Percentiles rank a stretch among this genome's conserved stretches.
Evolutionary conservation across 2,888 invertebrate genomes (phyloP).

Genomic region (Protonemura montana): DNA sequence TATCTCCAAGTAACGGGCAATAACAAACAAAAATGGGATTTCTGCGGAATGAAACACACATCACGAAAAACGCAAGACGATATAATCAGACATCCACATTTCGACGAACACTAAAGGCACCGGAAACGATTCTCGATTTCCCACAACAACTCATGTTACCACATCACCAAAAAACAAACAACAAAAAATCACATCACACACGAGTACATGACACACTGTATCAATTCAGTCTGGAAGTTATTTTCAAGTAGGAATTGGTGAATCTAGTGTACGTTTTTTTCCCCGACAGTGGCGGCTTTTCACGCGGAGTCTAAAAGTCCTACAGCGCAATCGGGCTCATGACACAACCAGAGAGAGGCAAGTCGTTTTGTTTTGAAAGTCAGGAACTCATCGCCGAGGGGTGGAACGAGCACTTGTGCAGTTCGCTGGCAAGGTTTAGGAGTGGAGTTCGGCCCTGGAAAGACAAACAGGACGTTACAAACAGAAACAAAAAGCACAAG

Average conservation of each 20-base stretch:
- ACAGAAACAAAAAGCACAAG: neutral
- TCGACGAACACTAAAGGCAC: constrained; percentile 12
- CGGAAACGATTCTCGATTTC: neutral
- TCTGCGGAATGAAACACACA: neutral
- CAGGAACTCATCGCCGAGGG: neutral
- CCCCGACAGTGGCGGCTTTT: neutral
- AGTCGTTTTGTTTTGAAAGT: neutral
- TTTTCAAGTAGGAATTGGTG: neutral
- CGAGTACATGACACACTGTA: neutral
- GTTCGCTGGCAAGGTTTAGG: neutral
- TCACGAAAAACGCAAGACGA: neutral
- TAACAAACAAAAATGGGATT: neutral
- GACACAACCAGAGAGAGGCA: neutral
- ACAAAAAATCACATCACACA: neutral
- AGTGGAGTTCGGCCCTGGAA: neutral
- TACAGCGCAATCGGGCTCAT: neutral
- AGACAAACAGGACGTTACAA: neutral
- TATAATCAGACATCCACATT: neutral
- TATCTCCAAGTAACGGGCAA: neutral
- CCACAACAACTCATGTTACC: neutral
- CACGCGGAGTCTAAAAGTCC: neutral
- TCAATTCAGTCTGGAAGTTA: neutral
- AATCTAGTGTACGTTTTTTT: neutral
- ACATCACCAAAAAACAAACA: neutral
- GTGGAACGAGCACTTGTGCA: too few relatives aligned